Base-by-base conservation (phyloP, 2,797 vertebrate genomes). In the Macropodus opercularis region DNA sequence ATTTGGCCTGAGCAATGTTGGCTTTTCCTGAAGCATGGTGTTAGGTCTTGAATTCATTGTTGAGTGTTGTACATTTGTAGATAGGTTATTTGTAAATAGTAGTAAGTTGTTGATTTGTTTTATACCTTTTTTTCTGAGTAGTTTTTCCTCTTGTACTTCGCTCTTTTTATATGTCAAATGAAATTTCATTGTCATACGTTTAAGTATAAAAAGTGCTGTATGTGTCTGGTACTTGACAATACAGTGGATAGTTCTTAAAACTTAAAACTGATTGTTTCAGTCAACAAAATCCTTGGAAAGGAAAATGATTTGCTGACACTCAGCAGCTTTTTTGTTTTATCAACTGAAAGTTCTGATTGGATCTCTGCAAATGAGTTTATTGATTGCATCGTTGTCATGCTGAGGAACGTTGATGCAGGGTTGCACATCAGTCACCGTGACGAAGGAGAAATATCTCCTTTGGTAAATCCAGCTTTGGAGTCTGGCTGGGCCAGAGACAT, bases 301-400 rank as follows among this genome's bases (percentile, higher is more conserved):
- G 54, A 41, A 60, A 43, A 57, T 63, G 48, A 75, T 80, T 68
- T 79, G 17, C 77, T 52, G 71, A 65, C 64, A 71, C 55, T 63
- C 69, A 53, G 52, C 21, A 72, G 36, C 34, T 62, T 79, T 79
- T 65, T 76, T 69, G 18, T 46, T 83, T 79, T 67, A 68, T 82
- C 72, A 75, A 65, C 71, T 72, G 69, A 78, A 63, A 38, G 78
- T 75, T 80, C 87, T 66, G 69, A 75, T 84, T 70, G 50, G 56
- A 81, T 75, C 63, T 74, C 72, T 48, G 24, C 68, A 81, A 81
- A 85, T 81, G 46, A 80, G 75, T 84, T 79, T 73, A 90, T 91
- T 74, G 86, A 91, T 90, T 81, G 34, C 38, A 56, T 68, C 3
- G 55, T 55, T 22, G 50, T 85, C 78, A 75, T 5, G 46, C 60